Percentiles rank a stretch among this genome's conserved stretches.
phyloP scores from a whole-genome alignment of 2,888 invertebrate genomes.

The Drosophila austrosaltans region DNA sequence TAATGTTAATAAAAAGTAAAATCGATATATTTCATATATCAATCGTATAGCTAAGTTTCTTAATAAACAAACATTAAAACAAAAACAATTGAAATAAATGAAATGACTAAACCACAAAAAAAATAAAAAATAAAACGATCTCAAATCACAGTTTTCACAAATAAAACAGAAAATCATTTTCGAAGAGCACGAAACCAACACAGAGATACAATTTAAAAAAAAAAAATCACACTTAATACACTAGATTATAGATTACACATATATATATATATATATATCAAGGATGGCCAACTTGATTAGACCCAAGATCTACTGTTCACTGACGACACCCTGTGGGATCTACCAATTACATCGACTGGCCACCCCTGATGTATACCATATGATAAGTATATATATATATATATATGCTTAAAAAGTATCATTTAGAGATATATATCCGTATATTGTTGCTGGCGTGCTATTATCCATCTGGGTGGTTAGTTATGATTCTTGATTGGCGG shows the following conservation, averaged over 20 bases:
- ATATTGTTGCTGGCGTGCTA: constrained; percentile 20
- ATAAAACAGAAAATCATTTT: constrained; percentile 7
- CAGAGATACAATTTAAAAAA: constrained; percentile 3
- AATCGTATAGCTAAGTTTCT: neutral
- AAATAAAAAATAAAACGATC: neutral
- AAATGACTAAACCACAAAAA: neutral
- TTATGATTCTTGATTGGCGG: constrained; percentile 38
- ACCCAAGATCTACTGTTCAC: too few species aligned
- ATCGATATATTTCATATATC: constrained; percentile 1
- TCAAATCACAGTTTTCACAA: neutral
- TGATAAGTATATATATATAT: neutral
- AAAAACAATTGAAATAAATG: neutral
- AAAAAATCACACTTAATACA: constrained; percentile 18
- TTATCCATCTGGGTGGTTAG: constrained; percentile 24
- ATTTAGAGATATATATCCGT: constrained; percentile 16
- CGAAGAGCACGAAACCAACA: constrained; percentile 14
- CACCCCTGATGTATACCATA: neutral
- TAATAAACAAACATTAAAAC: neutral
- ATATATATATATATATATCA: neutral
- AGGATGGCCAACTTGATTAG: too few species aligned
- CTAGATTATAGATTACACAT: constrained; percentile 7
- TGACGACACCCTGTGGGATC: too few species aligned
- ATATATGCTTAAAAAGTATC: neutral
- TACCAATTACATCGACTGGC: too few species aligned
- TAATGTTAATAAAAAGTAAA: neutral